These are phyloP conservation scores for Trichoplusia ni DNA, from an alignment of 1,140 invertebrate species.

Conservation along the genomic window DNA sequence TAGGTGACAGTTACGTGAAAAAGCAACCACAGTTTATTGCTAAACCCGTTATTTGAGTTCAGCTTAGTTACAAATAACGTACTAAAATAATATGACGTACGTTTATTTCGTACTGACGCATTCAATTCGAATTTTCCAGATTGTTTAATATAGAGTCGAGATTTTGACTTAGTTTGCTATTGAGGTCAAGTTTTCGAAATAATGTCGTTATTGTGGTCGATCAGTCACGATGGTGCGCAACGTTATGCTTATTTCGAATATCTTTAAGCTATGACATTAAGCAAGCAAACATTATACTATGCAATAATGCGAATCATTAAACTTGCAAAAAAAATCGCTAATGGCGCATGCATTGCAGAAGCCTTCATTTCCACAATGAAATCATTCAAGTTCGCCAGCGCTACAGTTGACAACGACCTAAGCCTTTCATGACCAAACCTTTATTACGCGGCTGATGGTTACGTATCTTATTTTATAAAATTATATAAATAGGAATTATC, in stretches of 20 bases:
- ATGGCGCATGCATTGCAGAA: conserved; percentile 24
- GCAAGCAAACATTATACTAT: too few species aligned
- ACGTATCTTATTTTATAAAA: conserved; percentile 19
- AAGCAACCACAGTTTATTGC: conserved; percentile 5
- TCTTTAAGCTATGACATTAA: too few species aligned
- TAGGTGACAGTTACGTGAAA: conserved; percentile 17
- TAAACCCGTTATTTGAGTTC: not conserved
- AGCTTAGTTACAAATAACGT: not conserved
- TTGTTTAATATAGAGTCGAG: too few species aligned
- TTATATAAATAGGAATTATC: conserved; percentile 19
- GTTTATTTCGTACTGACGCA: too few species aligned
- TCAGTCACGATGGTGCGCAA: too few species aligned
- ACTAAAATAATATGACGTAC: too few species aligned
- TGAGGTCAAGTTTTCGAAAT: too few species aligned
- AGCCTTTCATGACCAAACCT: conserved; percentile 33
- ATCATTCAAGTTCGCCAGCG: conserved; percentile 51
- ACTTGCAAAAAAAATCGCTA: conserved; percentile 19
- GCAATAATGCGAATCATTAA: not conserved
- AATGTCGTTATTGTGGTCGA: too few species aligned
- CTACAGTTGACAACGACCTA: conserved; percentile 33
- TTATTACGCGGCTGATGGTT: conserved; percentile 18
- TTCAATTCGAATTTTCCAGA: too few species aligned
- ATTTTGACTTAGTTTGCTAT: too few species aligned
- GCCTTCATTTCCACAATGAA: conserved; percentile 21
- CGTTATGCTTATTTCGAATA: too few species aligned